Evolutionary conservation across 2,797 vertebrate genomes (phyloP).

Genomic region (Tenualosa ilisha): DNA sequence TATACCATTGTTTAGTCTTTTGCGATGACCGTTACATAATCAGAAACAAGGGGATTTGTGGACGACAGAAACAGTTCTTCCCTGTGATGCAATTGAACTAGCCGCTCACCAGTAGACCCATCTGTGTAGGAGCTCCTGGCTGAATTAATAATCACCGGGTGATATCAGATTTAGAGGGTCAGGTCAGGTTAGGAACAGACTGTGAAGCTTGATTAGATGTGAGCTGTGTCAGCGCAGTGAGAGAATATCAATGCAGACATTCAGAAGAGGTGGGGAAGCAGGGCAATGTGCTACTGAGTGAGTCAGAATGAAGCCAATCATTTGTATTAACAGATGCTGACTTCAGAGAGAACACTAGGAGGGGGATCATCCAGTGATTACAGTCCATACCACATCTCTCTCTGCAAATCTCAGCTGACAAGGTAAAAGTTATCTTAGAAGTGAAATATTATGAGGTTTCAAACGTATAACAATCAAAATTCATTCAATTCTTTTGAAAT

Average conservation of each 20-base stretch:
- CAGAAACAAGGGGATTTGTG: neutral
- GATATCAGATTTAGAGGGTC: conserved; percentile 53
- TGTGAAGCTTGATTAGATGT: neutral
- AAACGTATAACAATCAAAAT: neutral
- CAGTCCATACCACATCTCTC: neutral
- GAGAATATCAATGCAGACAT: neutral
- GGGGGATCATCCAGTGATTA: neutral
- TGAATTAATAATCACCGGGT: conserved; percentile 54
- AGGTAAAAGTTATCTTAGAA: too few species aligned
- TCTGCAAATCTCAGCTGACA: neutral
- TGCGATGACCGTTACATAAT: conserved; percentile 33
- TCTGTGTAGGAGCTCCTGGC: conserved; percentile 39
- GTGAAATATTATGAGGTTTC: neutral
- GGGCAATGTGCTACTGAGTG: neutral
- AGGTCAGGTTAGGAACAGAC: conserved; percentile 32
- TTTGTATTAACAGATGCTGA: neutral
- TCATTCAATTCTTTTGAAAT: neutral
- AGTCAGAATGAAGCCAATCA: neutral
- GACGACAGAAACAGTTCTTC: neutral
- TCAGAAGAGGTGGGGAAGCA: neutral
- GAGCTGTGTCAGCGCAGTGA: neutral
- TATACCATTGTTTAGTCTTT: conserved; percentile 39
- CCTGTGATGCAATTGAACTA: neutral
- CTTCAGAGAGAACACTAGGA: neutral
- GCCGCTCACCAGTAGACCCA: neutral